phyloP scores from a whole-genome alignment of 2,113 vertebrate genomes.

The Passerina amoena region DNA sequence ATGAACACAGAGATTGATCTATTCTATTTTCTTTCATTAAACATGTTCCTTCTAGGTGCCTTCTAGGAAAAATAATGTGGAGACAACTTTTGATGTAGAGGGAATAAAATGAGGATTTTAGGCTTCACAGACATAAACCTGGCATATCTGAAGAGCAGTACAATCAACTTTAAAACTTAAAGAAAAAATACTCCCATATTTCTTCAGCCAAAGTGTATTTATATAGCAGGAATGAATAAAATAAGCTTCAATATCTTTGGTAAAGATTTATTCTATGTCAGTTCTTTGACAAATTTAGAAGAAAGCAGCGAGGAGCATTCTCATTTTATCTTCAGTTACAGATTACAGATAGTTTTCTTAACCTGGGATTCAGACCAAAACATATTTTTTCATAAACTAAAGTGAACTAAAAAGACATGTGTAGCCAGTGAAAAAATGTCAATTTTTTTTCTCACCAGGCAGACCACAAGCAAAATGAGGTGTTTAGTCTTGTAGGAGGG shows the following conservation, averaged over 20 bases:
- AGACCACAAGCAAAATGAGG: not conserved
- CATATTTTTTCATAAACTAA: not conserved
- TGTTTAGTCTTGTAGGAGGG: not conserved
- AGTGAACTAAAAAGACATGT: not conserved
- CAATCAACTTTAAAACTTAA: not conserved
- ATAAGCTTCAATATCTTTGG: not conserved
- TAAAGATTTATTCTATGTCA: not conserved
- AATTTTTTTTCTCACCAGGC: not conserved
- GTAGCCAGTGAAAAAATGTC: not conserved
- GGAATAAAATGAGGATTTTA: not conserved
- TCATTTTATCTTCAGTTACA: not conserved
- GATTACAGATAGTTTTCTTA: not conserved
- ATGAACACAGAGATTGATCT: not conserved
- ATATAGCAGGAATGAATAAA: not conserved
- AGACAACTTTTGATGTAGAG: not conserved
- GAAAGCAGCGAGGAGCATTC: not conserved
- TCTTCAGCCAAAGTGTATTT: not conserved
- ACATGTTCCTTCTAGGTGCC: not conserved
- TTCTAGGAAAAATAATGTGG: not conserved
- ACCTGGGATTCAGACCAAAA: not conserved
- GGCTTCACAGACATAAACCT: not conserved
- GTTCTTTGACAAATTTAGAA: not conserved
- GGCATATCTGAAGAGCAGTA: not conserved
- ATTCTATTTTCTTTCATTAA: not conserved
- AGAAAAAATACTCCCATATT: not conserved